Evolutionary conservation across 2,797 vertebrate species (phyloP), one percentile per base, ranked within the genome.

Genomic region (Anabacerthia variegaticeps): DNA sequence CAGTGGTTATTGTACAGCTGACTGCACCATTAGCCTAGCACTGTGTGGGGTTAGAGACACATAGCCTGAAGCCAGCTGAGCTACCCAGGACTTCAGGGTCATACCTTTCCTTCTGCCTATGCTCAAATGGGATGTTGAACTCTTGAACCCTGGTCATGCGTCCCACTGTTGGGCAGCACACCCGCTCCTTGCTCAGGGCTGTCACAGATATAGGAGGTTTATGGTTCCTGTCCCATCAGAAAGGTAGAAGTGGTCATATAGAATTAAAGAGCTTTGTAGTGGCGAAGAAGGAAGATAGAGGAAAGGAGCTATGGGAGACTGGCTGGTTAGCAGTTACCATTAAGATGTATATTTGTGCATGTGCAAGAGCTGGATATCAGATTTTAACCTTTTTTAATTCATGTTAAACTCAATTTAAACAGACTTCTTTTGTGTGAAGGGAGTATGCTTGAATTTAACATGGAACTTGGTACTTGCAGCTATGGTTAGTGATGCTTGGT

Each of bases 21-120:
- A 49, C 39, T 65, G 66, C 44, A 63, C 28, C 6, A 5, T 52
- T 58, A 82, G 63, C 32, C 46, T 34, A 34, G 37, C 9, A 8
- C 39, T 66, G 11, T 0, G 0, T 34, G 19, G 37, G 12, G 9
- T 66, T 66, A 71, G 68, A 44, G 34, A 27, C 14, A 0, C 2
- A 6, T 1, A 26, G 34, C 4, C n/a, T 54, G 20, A 59, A 85
- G 82, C 24, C 56, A 52, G 39, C 39, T 48, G 55, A 59, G 43
- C 51, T 81, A 89, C 36, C n/a, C 76, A 48, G 75, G 36, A 32
- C 18, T 68, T 74, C 6, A 49, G 28, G 56, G 23, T 51, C 26
- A 26, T 54, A 74, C 41, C 59, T 66, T 73, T 79, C 26, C 44
- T 51, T 86, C 49, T 91, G 46, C 41, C 19, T 83, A 8, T 2